Conservation (phyloP, 2,113 vertebrate genomes). For the Vicugna pacos region DNA sequence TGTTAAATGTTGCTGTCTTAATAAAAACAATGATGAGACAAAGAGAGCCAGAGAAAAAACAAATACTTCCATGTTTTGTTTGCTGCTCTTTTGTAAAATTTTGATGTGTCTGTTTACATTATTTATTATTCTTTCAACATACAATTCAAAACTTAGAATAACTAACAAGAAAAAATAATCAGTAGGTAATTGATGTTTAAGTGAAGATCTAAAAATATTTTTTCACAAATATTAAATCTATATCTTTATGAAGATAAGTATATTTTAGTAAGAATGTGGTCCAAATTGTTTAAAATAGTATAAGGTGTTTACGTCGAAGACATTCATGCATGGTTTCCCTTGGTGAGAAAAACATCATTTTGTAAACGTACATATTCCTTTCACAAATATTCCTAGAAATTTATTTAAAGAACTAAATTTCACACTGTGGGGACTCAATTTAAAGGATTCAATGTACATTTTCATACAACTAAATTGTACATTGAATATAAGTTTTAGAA, state of each 20-base stretch:
- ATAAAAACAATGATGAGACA: background rate
- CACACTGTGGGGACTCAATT: background rate
- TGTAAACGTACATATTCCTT: background rate
- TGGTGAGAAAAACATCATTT: background rate
- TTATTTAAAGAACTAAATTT: background rate
- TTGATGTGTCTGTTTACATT: background rate
- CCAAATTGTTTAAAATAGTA: background rate
- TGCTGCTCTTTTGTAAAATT: background rate
- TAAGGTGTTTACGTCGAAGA: background rate
- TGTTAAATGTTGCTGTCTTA: background rate
- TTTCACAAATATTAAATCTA: background rate
- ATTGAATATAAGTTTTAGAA: background rate
- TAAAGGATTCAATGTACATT: background rate
- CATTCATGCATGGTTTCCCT: no score
- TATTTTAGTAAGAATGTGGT: background rate
- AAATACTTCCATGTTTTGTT: background rate
- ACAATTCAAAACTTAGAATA: background rate
- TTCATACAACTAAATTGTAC: background rate
- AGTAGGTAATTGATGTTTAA: background rate
- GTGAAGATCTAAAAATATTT: background rate
- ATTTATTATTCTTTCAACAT: background rate
- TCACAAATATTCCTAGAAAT: background rate
- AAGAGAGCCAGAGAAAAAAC: background rate
- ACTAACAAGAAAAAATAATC: background rate
- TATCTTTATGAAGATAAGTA: background rate